Evolutionary conservation across 2,888 invertebrate species (phyloP).

Genomic region (Marasmarcha lunaedactyla): DNA sequence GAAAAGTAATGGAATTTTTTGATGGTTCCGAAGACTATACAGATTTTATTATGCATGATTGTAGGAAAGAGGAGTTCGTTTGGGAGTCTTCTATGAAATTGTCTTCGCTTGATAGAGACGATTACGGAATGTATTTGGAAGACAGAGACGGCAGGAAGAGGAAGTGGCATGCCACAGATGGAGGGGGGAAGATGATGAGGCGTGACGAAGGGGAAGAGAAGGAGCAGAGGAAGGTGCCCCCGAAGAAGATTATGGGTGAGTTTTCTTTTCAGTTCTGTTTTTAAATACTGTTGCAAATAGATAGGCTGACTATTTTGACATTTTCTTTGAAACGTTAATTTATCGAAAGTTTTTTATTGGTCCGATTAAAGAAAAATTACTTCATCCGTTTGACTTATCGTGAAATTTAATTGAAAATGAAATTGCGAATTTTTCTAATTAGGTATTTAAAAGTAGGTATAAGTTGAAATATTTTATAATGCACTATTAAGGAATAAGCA

Average conservation of each 20-base stretch:
- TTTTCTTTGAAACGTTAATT: no score
- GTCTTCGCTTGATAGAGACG: slow-evolving; percentile 37
- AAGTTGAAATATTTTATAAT: no score
- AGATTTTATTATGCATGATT: slow-evolving; percentile 40
- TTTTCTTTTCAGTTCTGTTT: slow-evolving; percentile 13
- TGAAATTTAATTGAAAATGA: no score
- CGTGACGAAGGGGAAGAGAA: slow-evolving; percentile 48
- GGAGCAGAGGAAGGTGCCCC: slow-evolving; percentile 52
- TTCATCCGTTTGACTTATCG: no score
- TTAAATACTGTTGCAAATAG: no score
- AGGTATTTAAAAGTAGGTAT: no score
- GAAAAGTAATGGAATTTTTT: slow-evolving; percentile 48
- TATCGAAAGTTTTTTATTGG: no score
- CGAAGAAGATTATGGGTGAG: slow-evolving; percentile 60
- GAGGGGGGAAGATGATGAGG: slow-evolving; percentile 42
- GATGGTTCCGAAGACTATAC: slow-evolving; percentile 30
- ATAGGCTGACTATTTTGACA: no score
- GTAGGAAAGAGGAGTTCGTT: slow-evolving; percentile 41
- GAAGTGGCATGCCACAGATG: slow-evolving; percentile 56
- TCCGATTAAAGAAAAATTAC: no score
- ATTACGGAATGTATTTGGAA: slow-evolving; percentile 53
- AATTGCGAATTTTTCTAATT: no score
- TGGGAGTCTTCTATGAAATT: slow-evolving; percentile 55
- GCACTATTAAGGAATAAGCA: no score
- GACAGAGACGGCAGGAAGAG: slow-evolving; percentile 51